phyloP scores from a whole-genome alignment of 1,140 invertebrate species.

The Augochlora pura region DNA sequence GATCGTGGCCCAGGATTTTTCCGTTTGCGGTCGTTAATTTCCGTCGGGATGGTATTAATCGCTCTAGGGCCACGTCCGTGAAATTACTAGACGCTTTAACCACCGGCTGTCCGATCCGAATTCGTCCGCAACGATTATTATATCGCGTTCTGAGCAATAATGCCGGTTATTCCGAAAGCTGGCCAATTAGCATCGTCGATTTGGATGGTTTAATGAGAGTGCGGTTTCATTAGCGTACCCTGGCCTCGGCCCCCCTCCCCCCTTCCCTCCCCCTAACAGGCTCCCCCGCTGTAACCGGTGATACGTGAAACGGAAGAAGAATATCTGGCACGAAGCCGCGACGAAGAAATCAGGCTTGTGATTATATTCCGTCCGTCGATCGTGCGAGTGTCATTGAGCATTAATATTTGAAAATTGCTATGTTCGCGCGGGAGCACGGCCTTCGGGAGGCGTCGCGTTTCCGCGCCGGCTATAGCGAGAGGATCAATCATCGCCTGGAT shows the following conservation, averaged over 20 bases:
- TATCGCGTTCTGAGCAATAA: constrained; percentile 69
- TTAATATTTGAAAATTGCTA: constrained; percentile 55
- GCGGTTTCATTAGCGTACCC: constrained; percentile 65
- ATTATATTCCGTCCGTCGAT: constrained; percentile 50
- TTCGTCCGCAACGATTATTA: constrained; percentile 65
- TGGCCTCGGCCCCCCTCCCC: constrained; percentile 8
- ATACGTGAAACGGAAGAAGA: constrained; percentile 55
- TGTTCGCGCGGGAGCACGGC: constrained; percentile 12
- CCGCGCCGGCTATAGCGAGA: neutral
- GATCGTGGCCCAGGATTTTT: constrained; percentile 39
- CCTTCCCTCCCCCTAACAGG: neutral
- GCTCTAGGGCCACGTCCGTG: constrained; percentile 61
- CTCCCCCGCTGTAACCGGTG: constrained; percentile 23
- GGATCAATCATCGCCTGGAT: constrained; percentile 28
- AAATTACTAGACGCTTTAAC: constrained; percentile 74
- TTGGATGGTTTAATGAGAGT: constrained; percentile 73
- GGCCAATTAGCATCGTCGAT: constrained; percentile 72
- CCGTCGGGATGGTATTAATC: constrained; percentile 68
- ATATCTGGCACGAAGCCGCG: constrained; percentile 13
- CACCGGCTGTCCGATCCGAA: constrained; percentile 72
- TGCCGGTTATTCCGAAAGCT: constrained; percentile 72
- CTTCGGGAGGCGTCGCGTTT: constrained; percentile 20
- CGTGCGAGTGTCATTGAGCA: constrained; percentile 50
- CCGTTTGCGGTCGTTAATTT: constrained; percentile 67
- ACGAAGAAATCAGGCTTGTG: constrained; percentile 56